Evolutionary conservation across 2,797 vertebrate genomes (phyloP).

Genomic region (Dryobates pubescens): DNA sequence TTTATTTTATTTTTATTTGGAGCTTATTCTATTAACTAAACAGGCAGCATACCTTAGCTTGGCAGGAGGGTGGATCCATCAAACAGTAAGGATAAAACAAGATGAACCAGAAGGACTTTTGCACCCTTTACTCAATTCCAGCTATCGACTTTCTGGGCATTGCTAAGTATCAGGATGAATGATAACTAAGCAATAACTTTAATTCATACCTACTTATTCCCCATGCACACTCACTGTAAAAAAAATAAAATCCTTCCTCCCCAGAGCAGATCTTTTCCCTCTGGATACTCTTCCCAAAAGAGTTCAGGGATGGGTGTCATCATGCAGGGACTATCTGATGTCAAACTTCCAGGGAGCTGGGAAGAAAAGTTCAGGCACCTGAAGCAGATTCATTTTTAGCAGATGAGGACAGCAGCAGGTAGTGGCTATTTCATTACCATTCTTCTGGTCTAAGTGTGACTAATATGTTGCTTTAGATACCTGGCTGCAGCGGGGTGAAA

Average conservation of each 20-base stretch:
- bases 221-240: background rate
- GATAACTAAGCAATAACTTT: background rate
- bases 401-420: background rate
- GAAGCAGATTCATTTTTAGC: background rate
- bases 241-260: background rate
- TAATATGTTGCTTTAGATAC: conserved; percentile 75
- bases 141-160: conserved; percentile 18
- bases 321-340: background rate
- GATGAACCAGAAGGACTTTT: background rate
- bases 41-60: conserved; percentile 11
- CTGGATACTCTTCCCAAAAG: background rate
- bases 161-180: background rate
- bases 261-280: background rate
- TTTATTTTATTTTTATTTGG: conserved; percentile 72
- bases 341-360: background rate
- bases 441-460: conserved; percentile 56
- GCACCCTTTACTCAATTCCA: background rate
- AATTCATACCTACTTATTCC: background rate
- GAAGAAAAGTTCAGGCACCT: background rate
- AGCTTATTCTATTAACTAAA: conserved; percentile 57
- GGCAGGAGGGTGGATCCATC: background rate
- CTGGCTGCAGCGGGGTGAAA: conserved; percentile 75
- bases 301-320: background rate
- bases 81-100: background rate
- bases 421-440: background rate